Percentiles rank a stretch among this genome's conserved stretches.
Conservation (phyloP, 1,140 invertebrate genomes). For the Drusus annulatus region DNA sequence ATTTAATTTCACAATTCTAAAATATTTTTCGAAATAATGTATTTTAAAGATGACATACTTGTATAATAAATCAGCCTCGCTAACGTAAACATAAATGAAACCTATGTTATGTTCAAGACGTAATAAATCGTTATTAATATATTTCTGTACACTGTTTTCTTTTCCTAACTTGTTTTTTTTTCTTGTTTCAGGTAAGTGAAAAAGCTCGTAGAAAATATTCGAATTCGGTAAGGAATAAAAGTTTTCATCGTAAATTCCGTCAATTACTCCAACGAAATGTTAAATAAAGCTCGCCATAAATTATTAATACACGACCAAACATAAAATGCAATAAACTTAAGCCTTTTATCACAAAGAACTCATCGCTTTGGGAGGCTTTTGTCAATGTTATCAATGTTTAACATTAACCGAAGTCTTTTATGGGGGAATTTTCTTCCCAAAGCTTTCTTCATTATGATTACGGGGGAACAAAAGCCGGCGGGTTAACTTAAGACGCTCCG, state of each 20-base stretch:
- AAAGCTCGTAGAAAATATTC: neutral
- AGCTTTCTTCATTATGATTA: conserved; percentile 51
- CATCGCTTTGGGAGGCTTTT: neutral
- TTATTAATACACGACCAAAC: neutral
- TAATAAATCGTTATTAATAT: too few relatives aligned
- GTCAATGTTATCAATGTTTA: conserved; percentile 39
- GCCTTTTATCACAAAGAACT: neutral
- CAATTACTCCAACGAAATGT: neutral
- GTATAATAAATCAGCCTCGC: too few relatives aligned
- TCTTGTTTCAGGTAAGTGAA: conserved; percentile 20
- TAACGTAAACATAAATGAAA: too few relatives aligned
- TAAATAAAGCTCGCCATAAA: neutral
- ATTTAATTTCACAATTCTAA: too few relatives aligned
- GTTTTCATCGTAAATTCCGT: neutral
- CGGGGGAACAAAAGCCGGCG: conserved; percentile 48
- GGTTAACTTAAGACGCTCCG: conserved; percentile 54
- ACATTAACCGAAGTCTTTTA: conserved; percentile 41
- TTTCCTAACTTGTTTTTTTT: neutral
- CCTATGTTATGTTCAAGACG: too few relatives aligned
- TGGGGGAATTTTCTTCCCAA: conserved; percentile 35
- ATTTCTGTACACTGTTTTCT: neutral
- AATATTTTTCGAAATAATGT: too few relatives aligned
- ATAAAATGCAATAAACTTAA: conserved; percentile 1
- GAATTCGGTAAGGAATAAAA: neutral
- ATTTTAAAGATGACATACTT: too few relatives aligned